Base-by-base conservation (phyloP, 2,888 invertebrate species). In the Eupithecia vulgata region DNA sequence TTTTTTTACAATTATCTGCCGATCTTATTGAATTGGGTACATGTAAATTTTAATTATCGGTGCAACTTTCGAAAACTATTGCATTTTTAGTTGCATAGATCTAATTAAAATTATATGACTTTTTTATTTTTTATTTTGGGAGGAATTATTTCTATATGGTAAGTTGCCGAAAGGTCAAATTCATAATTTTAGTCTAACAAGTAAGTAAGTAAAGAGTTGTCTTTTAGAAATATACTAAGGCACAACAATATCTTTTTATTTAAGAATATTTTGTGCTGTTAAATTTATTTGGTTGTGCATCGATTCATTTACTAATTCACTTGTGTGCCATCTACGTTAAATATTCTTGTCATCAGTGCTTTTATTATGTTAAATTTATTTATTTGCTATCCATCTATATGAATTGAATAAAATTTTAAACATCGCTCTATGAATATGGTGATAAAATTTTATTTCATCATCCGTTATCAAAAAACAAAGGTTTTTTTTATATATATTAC, bases 251-350 rank as follows among this genome's bases (percentile, higher is more conserved):
- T 68, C 5, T 57, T 25, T 57, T 57, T 12, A 13, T 25, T 57
- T 12, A 37, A 64, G 35, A 30, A 35, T 37, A 61, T 30, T n/a
- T n/a, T 45, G 61, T 69, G 30, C 21, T 45, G 40, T 62, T 42
- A 57, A 48, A 40, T 25, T 62, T 42, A 40, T 71, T 73, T 87
- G 89, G 90, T 91, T 91, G 90, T 91, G 90, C 88, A 87, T 87
- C 89, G 85, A 88, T 84, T 83, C 13, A n/a, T 64, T 80, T 77
- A 72, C 66, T 34, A 52, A 69, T 57, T 66, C n/a, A n/a, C 68
- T n/a, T 68, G 5, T 64, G 75, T 75, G 75, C 75, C 75, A 75
- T 75, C 70, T 72, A 67, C 34, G 48, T 37, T 61, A 48, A 21
- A 34, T 12, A 15, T 30, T 45, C 8, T 66, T 69, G 10, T 61